These are phyloP conservation scores for Gephyroberyx darwinii DNA, from an alignment of 2,797 vertebrate genomes.

Conservation along the genomic window DNA sequence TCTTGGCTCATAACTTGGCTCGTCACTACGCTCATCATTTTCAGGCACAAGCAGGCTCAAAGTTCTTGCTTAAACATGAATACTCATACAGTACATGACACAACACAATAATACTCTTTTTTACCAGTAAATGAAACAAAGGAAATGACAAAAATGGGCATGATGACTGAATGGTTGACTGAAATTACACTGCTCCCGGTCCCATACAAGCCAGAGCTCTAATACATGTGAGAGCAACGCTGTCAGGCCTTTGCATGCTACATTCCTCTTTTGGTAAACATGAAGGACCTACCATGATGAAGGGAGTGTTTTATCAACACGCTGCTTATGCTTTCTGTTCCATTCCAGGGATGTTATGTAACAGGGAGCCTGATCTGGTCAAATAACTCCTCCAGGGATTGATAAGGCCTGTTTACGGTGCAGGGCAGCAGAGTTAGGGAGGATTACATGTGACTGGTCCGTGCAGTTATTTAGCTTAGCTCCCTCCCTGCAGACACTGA, in stretches of 20 bases:
- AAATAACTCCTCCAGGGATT: constrained; percentile 45
- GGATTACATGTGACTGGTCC: constrained; percentile 53
- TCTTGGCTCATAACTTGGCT: neutral
- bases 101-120: no score
- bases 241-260: neutral
- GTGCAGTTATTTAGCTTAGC: constrained; percentile 47
- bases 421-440: constrained; percentile 35
- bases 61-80: constrained; percentile 17
- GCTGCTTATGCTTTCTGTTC: constrained; percentile 32
- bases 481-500: constrained; percentile 35
- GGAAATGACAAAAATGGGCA: neutral
- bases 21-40: neutral
- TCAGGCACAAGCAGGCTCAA: constrained; percentile 14
- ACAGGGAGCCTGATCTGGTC: constrained; percentile 42
- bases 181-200: constrained; percentile 5
- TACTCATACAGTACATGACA: neutral
- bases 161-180: no score
- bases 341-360: constrained; percentile 53
- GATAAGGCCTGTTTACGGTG: constrained; percentile 68
- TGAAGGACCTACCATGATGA: neutral
- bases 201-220: neutral
- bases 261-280: constrained; percentile 25
- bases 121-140: neutral
- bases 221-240: neutral
- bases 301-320: constrained; percentile 53